phyloP scores from a whole-genome alignment of 1,140 invertebrate species.

The Caerostris extrusa region DNA sequence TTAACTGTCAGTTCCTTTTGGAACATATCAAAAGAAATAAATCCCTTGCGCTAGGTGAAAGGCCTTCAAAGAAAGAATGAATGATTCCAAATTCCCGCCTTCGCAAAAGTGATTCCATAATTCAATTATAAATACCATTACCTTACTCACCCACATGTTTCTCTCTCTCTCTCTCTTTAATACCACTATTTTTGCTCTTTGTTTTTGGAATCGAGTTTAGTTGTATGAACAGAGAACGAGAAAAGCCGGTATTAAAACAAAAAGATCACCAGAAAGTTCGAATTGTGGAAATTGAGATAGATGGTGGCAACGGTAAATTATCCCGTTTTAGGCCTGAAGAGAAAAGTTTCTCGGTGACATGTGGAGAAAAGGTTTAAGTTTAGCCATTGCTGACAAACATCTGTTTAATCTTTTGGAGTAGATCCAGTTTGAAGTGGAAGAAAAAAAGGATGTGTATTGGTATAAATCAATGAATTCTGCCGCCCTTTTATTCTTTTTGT shows the following conservation, averaged over 20 bases:
- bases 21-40: slow-evolving; percentile 2
- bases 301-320: not conserved
- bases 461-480: not conserved
- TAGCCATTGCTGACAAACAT: not conserved
- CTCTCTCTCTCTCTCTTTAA: too few relatives aligned
- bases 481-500: not conserved
- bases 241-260: not conserved
- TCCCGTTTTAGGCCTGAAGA: not conserved
- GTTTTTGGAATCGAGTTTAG: not conserved
- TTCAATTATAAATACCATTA: slow-evolving; percentile 12
- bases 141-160: not conserved
- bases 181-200: not conserved
- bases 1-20: not conserved
- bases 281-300: slow-evolving; percentile 15
- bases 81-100: not conserved
- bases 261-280: not conserved
- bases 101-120: not conserved
- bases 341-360: not conserved
- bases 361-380: not conserved
- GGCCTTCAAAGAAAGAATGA: not conserved
- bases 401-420: slow-evolving; percentile 1
- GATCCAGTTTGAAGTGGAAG: not conserved
- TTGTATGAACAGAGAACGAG: not conserved
- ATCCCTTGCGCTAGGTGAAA: not conserved
- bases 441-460: not conserved